These are phyloP conservation scores for Alethe diademata DNA, from an alignment of 2,113 vertebrate genomes.

Conservation along the genomic window DNA sequence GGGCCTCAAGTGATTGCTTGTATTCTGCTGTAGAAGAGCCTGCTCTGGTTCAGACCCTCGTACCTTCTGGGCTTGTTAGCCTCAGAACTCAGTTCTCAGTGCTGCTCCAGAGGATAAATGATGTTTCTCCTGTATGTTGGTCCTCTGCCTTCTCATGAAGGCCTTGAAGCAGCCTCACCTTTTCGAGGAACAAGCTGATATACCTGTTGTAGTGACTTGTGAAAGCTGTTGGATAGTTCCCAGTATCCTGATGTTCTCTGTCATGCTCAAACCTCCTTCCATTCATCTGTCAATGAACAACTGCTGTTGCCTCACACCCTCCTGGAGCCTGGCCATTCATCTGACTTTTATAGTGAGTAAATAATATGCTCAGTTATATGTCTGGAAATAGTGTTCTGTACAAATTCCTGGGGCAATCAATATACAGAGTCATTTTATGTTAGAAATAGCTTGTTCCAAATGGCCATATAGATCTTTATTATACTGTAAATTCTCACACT, in stretches of 20 bases:
- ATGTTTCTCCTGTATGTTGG: background rate
- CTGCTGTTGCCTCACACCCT: background rate
- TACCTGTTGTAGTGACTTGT: background rate
- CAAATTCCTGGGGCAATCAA: constrained; percentile 62
- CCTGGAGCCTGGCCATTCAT: constrained; percentile 50
- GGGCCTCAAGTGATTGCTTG: background rate
- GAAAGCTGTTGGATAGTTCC: background rate
- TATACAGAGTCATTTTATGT: constrained; percentile 51
- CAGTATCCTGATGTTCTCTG: background rate
- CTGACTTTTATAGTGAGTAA: constrained; percentile 55
- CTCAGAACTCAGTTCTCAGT: background rate
- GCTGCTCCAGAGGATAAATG: background rate
- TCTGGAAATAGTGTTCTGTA: constrained; percentile 62
- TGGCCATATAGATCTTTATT: constrained; percentile 62
- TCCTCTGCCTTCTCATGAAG: background rate
- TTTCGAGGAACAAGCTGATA: background rate
- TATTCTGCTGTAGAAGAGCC: background rate
- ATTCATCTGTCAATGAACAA: constrained; percentile 23
- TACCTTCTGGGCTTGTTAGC: background rate
- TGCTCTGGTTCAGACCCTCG: background rate
- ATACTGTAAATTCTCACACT: constrained; percentile 53
- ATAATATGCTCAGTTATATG: constrained; percentile 59
- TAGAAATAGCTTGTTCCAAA: constrained; percentile 68
- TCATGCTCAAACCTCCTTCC: background rate
- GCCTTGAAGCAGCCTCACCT: background rate